A percentile compares a stretch with the other conserved stretches of the same genome.
phyloP scores from a whole-genome alignment of 2,797 vertebrate genomes.

The Anas flavirostris region DNA sequence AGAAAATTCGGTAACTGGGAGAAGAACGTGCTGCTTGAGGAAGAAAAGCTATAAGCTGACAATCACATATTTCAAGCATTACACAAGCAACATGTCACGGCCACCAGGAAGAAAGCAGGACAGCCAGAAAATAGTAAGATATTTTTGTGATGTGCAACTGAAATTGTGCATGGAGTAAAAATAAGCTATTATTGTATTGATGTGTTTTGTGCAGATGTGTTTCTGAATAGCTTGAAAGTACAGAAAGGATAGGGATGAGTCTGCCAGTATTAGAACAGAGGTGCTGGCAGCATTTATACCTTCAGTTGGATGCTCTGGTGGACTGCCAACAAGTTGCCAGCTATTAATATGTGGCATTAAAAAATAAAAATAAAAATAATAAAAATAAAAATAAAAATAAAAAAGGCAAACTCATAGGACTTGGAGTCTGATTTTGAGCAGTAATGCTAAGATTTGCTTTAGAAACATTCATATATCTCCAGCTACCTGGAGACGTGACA shows the following conservation, averaged over 20 bases:
- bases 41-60: conserved; percentile 15
- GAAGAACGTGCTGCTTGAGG: neutral
- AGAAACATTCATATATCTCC: neutral
- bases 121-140: conserved; percentile 83
- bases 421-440: neutral
- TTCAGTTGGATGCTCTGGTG: neutral
- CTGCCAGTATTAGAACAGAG: neutral
- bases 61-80: neutral
- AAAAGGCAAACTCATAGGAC: neutral
- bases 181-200: neutral
- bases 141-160: neutral
- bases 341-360: neutral
- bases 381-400: neutral
- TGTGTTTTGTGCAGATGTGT: neutral
- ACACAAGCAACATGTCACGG: conserved; percentile 73
- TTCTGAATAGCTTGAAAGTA: neutral
- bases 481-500: neutral
- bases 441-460: neutral
- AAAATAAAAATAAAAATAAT: no score
- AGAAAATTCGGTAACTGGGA: neutral
- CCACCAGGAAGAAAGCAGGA: conserved; percentile 75
- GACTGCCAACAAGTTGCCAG: neutral
- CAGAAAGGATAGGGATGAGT: neutral
- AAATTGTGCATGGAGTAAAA: neutral
- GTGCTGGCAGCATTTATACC: neutral